These are phyloP conservation scores for Chrysotoxum bicinctum DNA, from an alignment of 2,888 invertebrate genomes.

Conservation along the genomic window DNA sequence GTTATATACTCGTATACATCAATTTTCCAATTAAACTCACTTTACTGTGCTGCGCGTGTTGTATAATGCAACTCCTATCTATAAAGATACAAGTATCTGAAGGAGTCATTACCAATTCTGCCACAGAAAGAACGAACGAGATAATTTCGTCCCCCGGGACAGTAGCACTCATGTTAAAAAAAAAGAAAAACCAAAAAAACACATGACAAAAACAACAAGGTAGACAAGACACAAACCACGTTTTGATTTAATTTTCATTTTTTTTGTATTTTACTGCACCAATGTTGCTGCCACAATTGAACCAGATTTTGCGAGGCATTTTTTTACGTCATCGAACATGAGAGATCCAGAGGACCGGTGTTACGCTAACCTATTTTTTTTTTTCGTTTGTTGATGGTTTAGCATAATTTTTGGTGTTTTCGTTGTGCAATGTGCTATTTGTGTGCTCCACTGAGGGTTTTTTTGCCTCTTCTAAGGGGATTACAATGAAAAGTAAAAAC, in stretches of 20 bases:
- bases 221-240: constrained; percentile 61
- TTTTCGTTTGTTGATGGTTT: constrained; percentile 49
- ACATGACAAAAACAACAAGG: constrained; percentile 61
- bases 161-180: constrained; percentile 54
- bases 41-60: constrained; percentile 55
- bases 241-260: constrained; percentile 10
- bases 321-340: constrained; percentile 66
- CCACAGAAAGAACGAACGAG: constrained; percentile 46
- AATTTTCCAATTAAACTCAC: constrained; percentile 70
- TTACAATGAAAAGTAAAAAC: constrained; percentile 64
- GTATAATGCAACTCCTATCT: background rate
- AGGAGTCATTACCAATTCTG: constrained; percentile 51
- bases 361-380: constrained; percentile 62
- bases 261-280: background rate
- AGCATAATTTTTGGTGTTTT: constrained; percentile 23
- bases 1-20: constrained; percentile 33
- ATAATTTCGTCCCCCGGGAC: constrained; percentile 71
- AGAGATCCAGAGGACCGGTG: constrained; percentile 48
- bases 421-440: constrained; percentile 3
- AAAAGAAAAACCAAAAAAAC: constrained; percentile 32
- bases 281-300: constrained; percentile 14
- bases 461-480: constrained; percentile 11
- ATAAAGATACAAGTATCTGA: background rate
- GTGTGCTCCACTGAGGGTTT: constrained; percentile 3
- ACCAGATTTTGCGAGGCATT: constrained; percentile 50